Evolutionary conservation across 2,113 vertebrate genomes (phyloP).

Genomic region (Polypterus bichir): DNA sequence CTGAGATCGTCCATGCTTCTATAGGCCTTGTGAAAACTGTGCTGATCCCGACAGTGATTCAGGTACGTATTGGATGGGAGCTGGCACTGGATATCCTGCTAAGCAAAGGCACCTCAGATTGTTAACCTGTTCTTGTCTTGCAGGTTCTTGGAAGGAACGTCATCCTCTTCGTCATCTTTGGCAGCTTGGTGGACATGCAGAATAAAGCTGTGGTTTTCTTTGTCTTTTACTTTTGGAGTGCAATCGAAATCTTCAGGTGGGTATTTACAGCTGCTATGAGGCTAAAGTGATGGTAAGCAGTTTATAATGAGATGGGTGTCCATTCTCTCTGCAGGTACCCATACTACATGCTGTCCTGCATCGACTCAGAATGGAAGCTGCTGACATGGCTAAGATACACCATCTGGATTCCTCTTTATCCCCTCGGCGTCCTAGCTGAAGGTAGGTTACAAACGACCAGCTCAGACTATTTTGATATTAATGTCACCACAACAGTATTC

Average conservation of each 20-base stretch:
- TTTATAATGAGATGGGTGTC: too few species aligned
- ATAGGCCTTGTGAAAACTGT: conserved; percentile 69
- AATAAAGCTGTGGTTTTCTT: conserved; percentile 81
- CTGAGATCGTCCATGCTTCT: conserved; percentile 75
- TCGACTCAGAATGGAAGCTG: conserved; percentile 79
- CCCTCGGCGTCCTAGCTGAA: conserved; percentile 77
- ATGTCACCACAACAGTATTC: not conserved
- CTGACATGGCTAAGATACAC: conserved; percentile 90
- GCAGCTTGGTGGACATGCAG: conserved; percentile 81
- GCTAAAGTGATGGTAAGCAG: not conserved
- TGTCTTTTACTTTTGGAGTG: conserved; percentile 84
- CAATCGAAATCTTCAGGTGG: conserved; percentile 76
- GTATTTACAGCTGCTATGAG: conserved; percentile 11
- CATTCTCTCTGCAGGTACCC: conserved; percentile 63
- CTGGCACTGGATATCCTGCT: not conserved
- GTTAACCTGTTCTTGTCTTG: conserved; percentile 9
- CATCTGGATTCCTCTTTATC: conserved; percentile 84
- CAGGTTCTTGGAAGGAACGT: conserved; percentile 82
- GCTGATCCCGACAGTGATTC: conserved; percentile 60
- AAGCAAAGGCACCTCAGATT: too few species aligned
- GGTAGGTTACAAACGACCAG: conserved; percentile 40
- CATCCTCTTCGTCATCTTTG: conserved; percentile 79
- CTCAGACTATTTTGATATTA: not conserved
- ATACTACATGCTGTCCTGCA: conserved; percentile 83
- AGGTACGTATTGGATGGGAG: conserved; percentile 43